Evolutionary conservation across 2,888 invertebrate species (phyloP), one percentile per base, ranked within the genome.

Genomic region (Choreutis nemorana): DNA sequence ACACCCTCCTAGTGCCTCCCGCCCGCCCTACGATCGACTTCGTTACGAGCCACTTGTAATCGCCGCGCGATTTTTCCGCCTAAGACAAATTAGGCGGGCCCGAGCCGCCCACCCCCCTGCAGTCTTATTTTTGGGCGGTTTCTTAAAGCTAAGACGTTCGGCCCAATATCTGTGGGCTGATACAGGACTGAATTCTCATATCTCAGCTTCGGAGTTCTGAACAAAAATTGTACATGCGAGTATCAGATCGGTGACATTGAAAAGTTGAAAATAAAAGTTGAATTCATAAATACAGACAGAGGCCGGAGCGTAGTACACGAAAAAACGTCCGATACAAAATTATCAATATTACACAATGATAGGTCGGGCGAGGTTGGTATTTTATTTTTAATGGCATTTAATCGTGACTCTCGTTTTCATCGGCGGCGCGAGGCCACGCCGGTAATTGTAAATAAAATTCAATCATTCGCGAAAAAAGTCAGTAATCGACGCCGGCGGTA

Each of bases 401-500:
- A 78, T 75, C 63, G 67, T 68, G 73, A 73, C 73, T 77, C 56
- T 78, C 73, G 52, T 64, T 78, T 58, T 78, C 73, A 37, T 21
- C 56, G 59, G 48, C 49, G 55, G 55, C 62, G 55, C 62, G 66
- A 57, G 61, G 62, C 58, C 61, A 65, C 53, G 66, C n/a, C n/a
- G n/a, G 72, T 78, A 75, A 75, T 78, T 77, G 75, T 77, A 75
- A 77, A 78, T 78, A 77, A 75, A 77, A 78, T 75, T 71, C 71
- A 68, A 75, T 77, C 72, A 77, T 68, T 75, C 65, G 73, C 64
- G 71, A 77, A 77, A 77, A 78, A 71, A 55, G 50, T 58, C 49
- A 58, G 70, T 70, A 73, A 75, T 73, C 67, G 66, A 52, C 57
- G 50, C 50, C 63, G 61, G 57, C 65, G 63, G 61, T 65, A 70